Evolutionary conservation across 2,797 vertebrate genomes (phyloP).

Genomic region (Sebastes cheni): DNA sequence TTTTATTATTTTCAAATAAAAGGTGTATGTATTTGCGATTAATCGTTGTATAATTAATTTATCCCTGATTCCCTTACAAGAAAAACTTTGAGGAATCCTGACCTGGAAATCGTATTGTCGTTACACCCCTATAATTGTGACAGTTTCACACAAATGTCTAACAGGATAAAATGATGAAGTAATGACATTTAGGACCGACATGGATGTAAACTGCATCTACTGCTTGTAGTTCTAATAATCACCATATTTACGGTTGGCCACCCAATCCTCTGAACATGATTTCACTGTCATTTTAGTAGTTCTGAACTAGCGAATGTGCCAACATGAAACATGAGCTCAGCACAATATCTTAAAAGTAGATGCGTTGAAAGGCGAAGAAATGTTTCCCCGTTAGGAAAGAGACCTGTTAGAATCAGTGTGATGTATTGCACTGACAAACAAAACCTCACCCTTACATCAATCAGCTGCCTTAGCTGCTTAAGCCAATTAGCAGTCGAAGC

Average conservation of each 20-base stretch:
- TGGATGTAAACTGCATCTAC: not conserved
- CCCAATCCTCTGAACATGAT: too few relatives aligned
- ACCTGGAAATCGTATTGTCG: too few relatives aligned
- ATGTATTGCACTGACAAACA: not conserved
- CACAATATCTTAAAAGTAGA: too few relatives aligned
- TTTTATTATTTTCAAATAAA: too few relatives aligned
- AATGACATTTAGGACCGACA: not conserved
- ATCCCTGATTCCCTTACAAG: too few relatives aligned
- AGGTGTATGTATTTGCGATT: too few relatives aligned
- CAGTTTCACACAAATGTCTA: not conserved
- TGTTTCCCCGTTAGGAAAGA: not conserved
- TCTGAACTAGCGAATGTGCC: not conserved
- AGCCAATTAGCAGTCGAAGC: not conserved
- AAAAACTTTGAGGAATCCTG: too few relatives aligned
- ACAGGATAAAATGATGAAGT: not conserved
- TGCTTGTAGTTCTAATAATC: not conserved
- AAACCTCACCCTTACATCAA: not conserved
- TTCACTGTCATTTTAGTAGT: not conserved
- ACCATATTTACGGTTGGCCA: not conserved
- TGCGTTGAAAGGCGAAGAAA: not conserved
- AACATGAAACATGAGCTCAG: too few relatives aligned
- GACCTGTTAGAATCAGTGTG: not conserved
- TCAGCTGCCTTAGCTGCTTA: not conserved
- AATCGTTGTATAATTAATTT: too few relatives aligned
- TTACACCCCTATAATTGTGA: too few relatives aligned